Evolutionary conservation across 1,140 invertebrate genomes (phyloP), one percentile per base, ranked within the genome.

Genomic region (Philopotamus ludificatus): DNA sequence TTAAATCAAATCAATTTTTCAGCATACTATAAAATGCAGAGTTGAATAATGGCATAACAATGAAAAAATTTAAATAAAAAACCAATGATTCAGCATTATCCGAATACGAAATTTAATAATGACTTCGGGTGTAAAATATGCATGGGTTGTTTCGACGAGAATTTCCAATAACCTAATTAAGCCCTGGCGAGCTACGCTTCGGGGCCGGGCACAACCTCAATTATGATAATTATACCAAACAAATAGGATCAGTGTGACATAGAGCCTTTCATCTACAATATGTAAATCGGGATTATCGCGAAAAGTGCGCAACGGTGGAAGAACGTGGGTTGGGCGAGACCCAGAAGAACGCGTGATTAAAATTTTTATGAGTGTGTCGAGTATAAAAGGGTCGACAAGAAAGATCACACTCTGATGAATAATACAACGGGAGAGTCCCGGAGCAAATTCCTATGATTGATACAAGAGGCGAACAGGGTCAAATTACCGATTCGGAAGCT

Each of bases 371-470:
- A 4, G 12, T 34, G 12, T 34, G 12, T 34, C 12, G 28, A 12
- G 12, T 34, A 12, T 34, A 21, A 21, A 50, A 9, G 47, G 47
- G 47, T 50, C 22, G 8, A 9, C 7, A n/a, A 8, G 7, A 45
- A 45, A 8, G 44, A 18, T 9, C 47, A 21, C 51, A 20, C 12
- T 23, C 23, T 20, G 25, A 54, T 54, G 51, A 54, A 54, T 54
- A 54, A 54, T 54, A 54, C 51, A 54, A 54, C 22, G 22, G n/a
- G n/a, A 20, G 8, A 16, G 15, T 21, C 47, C 47, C 9, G 21
- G 47, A 16, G 42, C n/a, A 18, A 44, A 44, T 22, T 50, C 47
- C 51, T 23, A 34, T 34, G 51, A 54, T 54, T 54, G 51, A 54
- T 54, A 54, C 51, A 22, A 50, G 47, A 4, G 25, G n/a, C n/a